Conservation (phyloP, 2,797 vertebrate species). For the Tapirus indicus region DNA sequence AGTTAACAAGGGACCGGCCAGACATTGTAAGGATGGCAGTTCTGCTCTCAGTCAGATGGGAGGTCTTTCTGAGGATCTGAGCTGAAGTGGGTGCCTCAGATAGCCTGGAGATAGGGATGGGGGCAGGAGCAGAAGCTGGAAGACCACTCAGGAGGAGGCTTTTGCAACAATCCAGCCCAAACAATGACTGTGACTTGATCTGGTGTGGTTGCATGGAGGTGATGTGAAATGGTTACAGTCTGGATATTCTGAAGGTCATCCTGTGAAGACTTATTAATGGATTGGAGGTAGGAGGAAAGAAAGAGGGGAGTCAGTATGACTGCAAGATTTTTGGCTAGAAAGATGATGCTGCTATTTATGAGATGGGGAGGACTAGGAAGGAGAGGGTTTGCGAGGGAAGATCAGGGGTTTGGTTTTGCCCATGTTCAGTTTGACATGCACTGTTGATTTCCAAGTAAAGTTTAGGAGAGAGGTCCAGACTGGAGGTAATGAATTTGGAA, state of each 20-base stretch:
- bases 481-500: neutral
- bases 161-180: neutral
- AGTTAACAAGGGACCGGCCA: neutral
- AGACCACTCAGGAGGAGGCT: neutral
- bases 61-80: neutral
- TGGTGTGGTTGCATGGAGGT: accelerated
- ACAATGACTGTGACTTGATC: neutral
- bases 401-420: neutral
- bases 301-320: neutral
- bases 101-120: accelerated
- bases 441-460: neutral
- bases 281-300: neutral
- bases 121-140: neutral
- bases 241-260: neutral
- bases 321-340: neutral
- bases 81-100: neutral
- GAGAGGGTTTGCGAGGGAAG: neutral
- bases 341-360: neutral
- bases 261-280: neutral
- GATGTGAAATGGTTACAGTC: too few species aligned
- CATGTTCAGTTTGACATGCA: neutral
- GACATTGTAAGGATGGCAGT: neutral
- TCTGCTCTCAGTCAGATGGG: neutral
- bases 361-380: too few species aligned
- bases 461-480: neutral